Evolutionary conservation across 2,888 invertebrate genomes (phyloP).

Genomic region (Papilio elwesi): DNA sequence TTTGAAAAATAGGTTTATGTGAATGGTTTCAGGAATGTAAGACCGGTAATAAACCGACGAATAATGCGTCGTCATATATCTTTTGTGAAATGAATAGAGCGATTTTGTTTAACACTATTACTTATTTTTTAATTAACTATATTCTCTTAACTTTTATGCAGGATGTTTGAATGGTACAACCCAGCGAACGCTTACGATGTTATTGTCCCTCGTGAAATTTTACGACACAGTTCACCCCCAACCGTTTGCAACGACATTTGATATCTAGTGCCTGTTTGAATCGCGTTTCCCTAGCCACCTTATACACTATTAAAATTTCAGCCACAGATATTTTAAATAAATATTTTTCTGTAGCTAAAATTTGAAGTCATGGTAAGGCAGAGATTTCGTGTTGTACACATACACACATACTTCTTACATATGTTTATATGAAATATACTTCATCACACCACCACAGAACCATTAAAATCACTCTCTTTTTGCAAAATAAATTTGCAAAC

Average conservation of each 20-base stretch:
- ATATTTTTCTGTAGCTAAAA: no score
- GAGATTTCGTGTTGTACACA: no score
- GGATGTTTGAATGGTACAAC: constrained; percentile 24
- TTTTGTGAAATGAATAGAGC: neutral
- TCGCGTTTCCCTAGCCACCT: neutral
- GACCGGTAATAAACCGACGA: no score
- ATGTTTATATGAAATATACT: no score
- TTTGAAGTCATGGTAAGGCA: no score
- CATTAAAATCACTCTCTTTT: no score
- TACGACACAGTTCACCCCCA: constrained; percentile 44
- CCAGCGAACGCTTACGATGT: constrained; percentile 39
- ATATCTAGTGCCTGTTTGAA: constrained; percentile 21
- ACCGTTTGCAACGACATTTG: constrained; percentile 26
- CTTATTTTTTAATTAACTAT: neutral
- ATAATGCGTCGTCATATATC: no score
- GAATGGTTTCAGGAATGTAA: no score
- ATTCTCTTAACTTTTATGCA: constrained; percentile 42
- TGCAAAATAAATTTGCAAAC: neutral
- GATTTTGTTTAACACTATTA: neutral
- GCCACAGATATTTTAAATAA: no score
- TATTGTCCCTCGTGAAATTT: constrained; percentile 47
- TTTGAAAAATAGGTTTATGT: no score
- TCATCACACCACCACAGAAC: no score
- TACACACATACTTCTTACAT: no score
- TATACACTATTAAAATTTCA: neutral